Evolutionary conservation across 2,797 vertebrate species (phyloP).

Genomic region (Fringilla coelebs): DNA sequence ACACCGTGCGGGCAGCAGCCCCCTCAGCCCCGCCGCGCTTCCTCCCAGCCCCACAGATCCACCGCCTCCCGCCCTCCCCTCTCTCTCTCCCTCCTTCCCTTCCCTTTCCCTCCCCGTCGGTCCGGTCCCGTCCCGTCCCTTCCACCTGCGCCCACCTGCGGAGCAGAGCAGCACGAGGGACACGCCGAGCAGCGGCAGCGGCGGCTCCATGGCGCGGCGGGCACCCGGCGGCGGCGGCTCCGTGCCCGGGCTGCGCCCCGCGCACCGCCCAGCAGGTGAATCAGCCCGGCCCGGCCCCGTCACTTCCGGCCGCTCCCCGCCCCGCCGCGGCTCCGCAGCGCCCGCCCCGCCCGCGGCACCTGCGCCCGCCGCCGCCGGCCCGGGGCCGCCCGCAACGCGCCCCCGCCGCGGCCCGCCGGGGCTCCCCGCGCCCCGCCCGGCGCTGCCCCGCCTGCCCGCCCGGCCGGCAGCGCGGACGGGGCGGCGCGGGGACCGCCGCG

Average conservation of each 20-base stretch:
- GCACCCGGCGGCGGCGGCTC: not conserved
- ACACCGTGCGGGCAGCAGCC: not conserved
- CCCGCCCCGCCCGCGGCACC: not conserved
- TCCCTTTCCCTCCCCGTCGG: not conserved
- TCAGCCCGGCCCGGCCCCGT: not conserved
- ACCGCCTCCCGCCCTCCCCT: not conserved
- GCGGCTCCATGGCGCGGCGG: not conserved
- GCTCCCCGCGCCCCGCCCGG: not conserved
- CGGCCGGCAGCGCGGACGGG: not conserved
- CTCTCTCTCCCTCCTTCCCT: accelerated
- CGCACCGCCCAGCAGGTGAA: conserved; percentile 64
- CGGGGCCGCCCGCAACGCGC: too few relatives aligned
- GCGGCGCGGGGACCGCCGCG: too few relatives aligned
- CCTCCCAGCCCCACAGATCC: not conserved
- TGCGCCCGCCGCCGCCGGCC: not conserved
- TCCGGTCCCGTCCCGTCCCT: not conserved
- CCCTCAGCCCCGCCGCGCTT: not conserved
- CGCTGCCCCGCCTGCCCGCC: not conserved
- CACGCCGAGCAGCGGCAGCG: not conserved
- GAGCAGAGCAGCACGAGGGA: not conserved
- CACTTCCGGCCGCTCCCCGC: conserved; percentile 55
- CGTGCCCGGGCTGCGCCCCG: not conserved
- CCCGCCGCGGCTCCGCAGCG: not conserved
- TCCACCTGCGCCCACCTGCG: conserved; percentile 23
- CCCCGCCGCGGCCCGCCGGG: not conserved